These are phyloP conservation scores for Enteromius thamalakanensis DNA, from an alignment of 2,797 vertebrate genomes.

Conservation along the genomic window DNA sequence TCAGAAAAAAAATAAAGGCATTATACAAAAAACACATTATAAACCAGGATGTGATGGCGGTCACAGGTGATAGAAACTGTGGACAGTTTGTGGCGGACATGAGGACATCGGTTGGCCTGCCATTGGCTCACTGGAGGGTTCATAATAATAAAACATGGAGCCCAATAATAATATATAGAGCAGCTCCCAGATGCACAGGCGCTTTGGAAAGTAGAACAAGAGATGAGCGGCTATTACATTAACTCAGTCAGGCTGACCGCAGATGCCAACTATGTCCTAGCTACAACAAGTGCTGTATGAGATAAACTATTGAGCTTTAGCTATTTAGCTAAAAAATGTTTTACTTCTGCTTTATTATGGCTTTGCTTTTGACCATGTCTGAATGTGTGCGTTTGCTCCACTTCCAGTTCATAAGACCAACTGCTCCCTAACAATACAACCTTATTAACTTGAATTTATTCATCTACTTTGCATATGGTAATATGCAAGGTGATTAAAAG, in stretches of 20 bases:
- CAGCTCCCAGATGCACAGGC: constrained; percentile 71
- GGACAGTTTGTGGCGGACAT: constrained; percentile 8
- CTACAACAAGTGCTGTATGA: not conserved
- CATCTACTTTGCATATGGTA: constrained; percentile 69
- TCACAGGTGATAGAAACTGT: constrained; percentile 1
- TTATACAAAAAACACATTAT: not conserved
- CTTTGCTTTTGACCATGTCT: constrained; percentile 6
- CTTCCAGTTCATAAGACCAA: not conserved
- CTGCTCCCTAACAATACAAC: constrained; percentile 36
- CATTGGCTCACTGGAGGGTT: constrained; percentile 26
- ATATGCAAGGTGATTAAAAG: constrained; percentile 64
- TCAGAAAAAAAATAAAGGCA: not conserved
- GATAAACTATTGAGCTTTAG: not conserved
- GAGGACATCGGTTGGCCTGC: not conserved
- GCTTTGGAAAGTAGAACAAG: constrained; percentile 73
- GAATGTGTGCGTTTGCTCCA: not conserved
- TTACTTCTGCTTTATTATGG: not conserved
- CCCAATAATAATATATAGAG: constrained; percentile 82
- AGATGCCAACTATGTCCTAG: constrained; percentile 26
- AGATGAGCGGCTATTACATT: constrained; percentile 55
- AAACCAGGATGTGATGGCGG: not conserved
- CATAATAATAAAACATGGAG: constrained; percentile 51
- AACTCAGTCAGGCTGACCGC: constrained; percentile 20
- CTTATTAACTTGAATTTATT: constrained; percentile 61
- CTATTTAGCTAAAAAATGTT: not conserved